These are phyloP conservation scores for Cygnus atratus DNA, from an alignment of 2,113 vertebrate species.

Conservation along the genomic window DNA sequence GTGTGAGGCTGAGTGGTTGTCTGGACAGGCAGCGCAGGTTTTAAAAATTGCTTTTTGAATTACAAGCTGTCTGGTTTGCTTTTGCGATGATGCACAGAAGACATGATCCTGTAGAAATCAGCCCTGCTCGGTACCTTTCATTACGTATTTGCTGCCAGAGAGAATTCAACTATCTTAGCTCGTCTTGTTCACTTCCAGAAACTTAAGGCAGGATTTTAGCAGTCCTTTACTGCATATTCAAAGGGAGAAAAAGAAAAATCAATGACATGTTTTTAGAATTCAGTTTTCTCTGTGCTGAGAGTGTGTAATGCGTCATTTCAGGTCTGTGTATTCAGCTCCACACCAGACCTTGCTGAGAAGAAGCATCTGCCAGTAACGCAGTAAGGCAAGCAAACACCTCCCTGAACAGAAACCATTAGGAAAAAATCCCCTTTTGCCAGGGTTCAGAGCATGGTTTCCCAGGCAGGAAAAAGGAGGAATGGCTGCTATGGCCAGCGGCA, in stretches of 20 bases:
- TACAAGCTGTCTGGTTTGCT: background rate
- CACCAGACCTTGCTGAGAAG: background rate
- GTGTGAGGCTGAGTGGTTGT: background rate
- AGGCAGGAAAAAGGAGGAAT: background rate
- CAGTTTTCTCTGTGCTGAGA: background rate
- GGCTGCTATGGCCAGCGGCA: background rate
- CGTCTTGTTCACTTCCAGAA: background rate
- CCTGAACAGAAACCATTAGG: background rate
- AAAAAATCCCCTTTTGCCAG: background rate
- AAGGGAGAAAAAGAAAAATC: background rate
- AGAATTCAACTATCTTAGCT: background rate
- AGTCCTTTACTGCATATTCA: background rate
- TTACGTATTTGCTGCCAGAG: background rate
- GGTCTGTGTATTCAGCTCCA: background rate
- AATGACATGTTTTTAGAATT: background rate
- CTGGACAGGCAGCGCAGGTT: background rate
- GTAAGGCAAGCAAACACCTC: background rate
- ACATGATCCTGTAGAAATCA: background rate
- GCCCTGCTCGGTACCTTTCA: background rate
- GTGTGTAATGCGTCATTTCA: background rate
- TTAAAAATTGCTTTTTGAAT: conserved; percentile 7
- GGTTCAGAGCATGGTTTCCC: background rate
- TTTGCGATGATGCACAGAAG: background rate
- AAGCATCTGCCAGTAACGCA: background rate
- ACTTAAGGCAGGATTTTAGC: background rate